Evolutionary conservation across 2,113 vertebrate species (phyloP).

Genomic region (Megaceryle torquata): DNA sequence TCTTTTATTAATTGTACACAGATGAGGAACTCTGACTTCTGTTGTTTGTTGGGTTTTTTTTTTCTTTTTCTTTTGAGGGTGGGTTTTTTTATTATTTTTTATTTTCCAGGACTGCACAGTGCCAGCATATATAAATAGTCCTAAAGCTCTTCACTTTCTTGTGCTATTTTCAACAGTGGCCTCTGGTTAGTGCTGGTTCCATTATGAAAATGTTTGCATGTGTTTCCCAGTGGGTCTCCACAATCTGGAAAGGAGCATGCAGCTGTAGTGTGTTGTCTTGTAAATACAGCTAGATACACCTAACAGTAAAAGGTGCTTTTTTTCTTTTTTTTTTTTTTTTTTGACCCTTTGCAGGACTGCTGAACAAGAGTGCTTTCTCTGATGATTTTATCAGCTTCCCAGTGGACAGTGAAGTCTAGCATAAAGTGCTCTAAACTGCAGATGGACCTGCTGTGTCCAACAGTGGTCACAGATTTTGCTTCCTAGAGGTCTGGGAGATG

Average conservation of each 20-base stretch:
- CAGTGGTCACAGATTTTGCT: background rate
- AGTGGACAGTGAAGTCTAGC: background rate
- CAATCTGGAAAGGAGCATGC: background rate
- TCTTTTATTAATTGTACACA: slow-evolving; percentile 1
- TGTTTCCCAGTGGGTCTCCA: background rate
- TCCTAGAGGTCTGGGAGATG: background rate
- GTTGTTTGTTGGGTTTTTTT: no score
- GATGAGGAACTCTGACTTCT: no score
- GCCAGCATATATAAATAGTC: background rate
- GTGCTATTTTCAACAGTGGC: background rate
- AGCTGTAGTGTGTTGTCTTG: background rate
- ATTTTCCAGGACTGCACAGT: background rate
- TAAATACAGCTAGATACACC: background rate
- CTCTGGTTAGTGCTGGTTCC: background rate
- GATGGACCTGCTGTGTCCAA: background rate
- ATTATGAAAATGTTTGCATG: background rate
- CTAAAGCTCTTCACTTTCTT: background rate
- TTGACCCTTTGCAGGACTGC: background rate
- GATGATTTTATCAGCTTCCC: background rate
- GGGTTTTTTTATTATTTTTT: background rate
- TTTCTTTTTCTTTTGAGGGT: no score
- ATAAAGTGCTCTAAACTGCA: background rate
- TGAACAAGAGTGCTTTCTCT: background rate
- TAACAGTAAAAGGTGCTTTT: background rate
- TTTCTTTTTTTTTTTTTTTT: background rate